Percentiles rank a stretch among this genome's conserved stretches.
Conservation (phyloP, 2,797 vertebrate species). For the Enteromius viviparus region DNA sequence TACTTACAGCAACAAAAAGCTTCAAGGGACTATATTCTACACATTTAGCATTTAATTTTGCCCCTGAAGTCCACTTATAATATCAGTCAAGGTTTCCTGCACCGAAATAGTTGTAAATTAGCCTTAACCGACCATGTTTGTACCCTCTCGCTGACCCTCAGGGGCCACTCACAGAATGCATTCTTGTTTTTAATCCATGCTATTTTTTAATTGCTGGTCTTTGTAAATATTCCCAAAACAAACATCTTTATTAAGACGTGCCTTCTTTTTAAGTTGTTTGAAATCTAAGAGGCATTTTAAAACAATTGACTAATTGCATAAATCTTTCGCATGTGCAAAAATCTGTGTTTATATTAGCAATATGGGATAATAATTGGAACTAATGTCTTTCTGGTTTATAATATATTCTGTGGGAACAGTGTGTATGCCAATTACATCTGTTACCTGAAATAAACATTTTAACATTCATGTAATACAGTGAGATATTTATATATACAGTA, state of each 20-base stretch:
- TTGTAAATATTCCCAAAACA: background rate
- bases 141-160: background rate
- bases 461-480: background rate
- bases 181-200: background rate
- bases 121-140: background rate
- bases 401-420: background rate
- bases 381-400: background rate
- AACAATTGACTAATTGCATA: background rate
- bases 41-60: constrained; percentile 10
- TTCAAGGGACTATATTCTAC: constrained; percentile 5
- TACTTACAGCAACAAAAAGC: constrained; percentile 5
- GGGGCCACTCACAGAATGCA: background rate
- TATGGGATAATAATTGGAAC: background rate
- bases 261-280: background rate
- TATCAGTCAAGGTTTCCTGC: constrained; percentile 20
- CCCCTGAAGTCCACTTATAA: constrained; percentile 27
- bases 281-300: background rate
- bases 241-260: constrained; percentile 1
- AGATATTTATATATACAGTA: no score
- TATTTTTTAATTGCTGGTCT: background rate
- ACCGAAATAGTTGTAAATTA: constrained; percentile 16
- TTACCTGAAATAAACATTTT: background rate
- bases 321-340: background rate
- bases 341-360: background rate
- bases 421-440: no score